Base-by-base conservation (phyloP, 2,797 vertebrate species). In the Graptemys geographica region DNA sequence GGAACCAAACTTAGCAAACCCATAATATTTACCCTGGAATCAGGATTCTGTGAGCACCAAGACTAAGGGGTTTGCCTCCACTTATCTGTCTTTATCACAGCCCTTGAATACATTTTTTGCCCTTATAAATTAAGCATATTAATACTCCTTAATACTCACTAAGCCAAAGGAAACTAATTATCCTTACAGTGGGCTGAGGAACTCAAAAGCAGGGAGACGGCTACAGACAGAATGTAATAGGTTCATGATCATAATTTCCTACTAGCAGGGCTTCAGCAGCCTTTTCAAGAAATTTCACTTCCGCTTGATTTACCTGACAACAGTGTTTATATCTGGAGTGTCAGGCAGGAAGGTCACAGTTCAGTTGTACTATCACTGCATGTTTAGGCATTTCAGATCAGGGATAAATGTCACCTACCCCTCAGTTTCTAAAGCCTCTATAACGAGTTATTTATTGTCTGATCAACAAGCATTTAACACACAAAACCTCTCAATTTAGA, bases 231-330 rank as follows among this genome's bases (percentile, higher is more conserved):
- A 93, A 81, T 5, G 1, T 82, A 87, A 86, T 53, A 93, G 92
- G 94, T 95, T 96, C 96, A 97, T 3, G 52, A 53, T 31, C 51
- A 79, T 72, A 2, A 89, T 96, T 96, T 91, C 90, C 91, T 84
- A 27, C 3, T 33, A 95, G 83, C 31, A 81, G 88, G 92, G 65
- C 87, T 97, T 96, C 90, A 85, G 33, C 5, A 21, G 83, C 4
- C 53, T 96, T 92, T 91, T 91, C 86, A 88, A 80, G 95, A 96
- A 89, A 91, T 76, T 51, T 95, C 59, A 90, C 79, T 96, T 97
- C 93, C 96, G 90, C 4, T 4, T 96, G 92, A 95, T 87, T 96
- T 80, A 94, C 89, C 92, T 95, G 87, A 91, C 90, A 92, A 92
- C 5, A 8, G 56, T 53, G 44, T 91, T 44, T 81, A 93, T 95